A percentile compares a stretch with the other conserved stretches of the same genome.
Evolutionary conservation across 2,797 vertebrate species (phyloP).

Genomic region (Remorina albescens): DNA sequence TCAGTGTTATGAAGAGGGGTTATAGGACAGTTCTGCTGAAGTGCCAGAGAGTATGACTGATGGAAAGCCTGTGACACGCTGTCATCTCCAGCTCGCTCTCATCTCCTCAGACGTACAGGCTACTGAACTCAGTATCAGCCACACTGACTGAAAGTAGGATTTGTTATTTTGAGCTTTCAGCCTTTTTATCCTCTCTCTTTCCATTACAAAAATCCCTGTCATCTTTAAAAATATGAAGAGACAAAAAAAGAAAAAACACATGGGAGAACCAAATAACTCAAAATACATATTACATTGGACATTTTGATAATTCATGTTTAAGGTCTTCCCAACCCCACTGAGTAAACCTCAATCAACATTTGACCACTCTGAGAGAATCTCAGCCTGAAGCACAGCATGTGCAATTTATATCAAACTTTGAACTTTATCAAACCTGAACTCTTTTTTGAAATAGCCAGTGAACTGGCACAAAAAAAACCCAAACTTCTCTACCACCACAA

Average conservation of each 20-base stretch:
- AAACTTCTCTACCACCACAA: constrained; percentile 34
- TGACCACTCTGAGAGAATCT: constrained; percentile 6
- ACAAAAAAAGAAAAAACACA: constrained; percentile 8
- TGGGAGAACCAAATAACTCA: not conserved
- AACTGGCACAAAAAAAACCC: too few relatives aligned
- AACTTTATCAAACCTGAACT: constrained; percentile 2
- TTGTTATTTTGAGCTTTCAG: constrained; percentile 21
- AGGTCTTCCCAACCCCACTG: not conserved
- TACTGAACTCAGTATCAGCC: constrained; percentile 55
- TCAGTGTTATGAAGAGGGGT: constrained; percentile 46
- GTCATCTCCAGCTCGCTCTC: constrained; percentile 51
- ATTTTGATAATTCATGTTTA: not conserved
- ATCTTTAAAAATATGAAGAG: not conserved
- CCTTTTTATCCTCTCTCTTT: constrained; percentile 33
- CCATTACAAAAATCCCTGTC: not conserved
- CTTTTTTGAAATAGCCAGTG: constrained; percentile 17
- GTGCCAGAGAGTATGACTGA: constrained; percentile 36
- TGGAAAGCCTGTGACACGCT: constrained; percentile 21
- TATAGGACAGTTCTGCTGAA: constrained; percentile 44
- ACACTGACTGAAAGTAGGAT: constrained; percentile 28
- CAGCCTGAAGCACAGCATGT: not conserved
- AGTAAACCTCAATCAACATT: constrained; percentile 11
- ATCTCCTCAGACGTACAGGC: constrained; percentile 63
- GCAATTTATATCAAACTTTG: constrained; percentile 1
- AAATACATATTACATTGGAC: not conserved